Conservation (phyloP, 2,888 invertebrate genomes). For the Plagiodera versicolora region DNA sequence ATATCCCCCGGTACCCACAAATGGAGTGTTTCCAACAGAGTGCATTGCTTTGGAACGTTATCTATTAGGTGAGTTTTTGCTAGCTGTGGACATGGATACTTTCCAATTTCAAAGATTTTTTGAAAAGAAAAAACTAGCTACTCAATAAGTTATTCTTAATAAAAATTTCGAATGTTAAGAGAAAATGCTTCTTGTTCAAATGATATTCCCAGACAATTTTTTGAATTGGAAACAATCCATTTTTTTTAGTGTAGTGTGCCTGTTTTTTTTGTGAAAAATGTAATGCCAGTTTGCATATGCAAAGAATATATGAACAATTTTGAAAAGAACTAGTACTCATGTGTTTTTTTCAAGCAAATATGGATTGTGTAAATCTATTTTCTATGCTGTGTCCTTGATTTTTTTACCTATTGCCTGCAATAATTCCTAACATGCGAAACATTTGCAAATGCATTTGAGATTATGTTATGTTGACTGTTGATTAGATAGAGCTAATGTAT, state of each 20-base stretch:
- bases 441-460: not conserved
- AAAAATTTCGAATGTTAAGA: too few relatives aligned
- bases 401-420: not conserved
- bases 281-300: not conserved
- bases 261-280: not conserved
- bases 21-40: conserved; percentile 67
- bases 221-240: too few relatives aligned
- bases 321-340: not conserved
- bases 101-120: not conserved
- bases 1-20: conserved; percentile 76
- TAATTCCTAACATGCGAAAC: not conserved
- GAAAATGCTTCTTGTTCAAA: too few relatives aligned
- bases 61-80: conserved; percentile 55
- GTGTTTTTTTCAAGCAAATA: not conserved
- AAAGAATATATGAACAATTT: not conserved
- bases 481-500: too few relatives aligned
- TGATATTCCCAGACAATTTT: too few relatives aligned
- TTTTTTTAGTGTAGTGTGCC: not conserved
- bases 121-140: not conserved
- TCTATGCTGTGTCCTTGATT: not conserved
- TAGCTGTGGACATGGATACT: not conserved
- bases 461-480: too few relatives aligned
- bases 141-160: too few relatives aligned
- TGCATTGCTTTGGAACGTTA: conserved; percentile 53
- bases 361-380: not conserved